Percentiles rank a stretch among this genome's conserved stretches.
Conservation (phyloP, 2,113 vertebrate genomes). For the Sapajus apella region DNA sequence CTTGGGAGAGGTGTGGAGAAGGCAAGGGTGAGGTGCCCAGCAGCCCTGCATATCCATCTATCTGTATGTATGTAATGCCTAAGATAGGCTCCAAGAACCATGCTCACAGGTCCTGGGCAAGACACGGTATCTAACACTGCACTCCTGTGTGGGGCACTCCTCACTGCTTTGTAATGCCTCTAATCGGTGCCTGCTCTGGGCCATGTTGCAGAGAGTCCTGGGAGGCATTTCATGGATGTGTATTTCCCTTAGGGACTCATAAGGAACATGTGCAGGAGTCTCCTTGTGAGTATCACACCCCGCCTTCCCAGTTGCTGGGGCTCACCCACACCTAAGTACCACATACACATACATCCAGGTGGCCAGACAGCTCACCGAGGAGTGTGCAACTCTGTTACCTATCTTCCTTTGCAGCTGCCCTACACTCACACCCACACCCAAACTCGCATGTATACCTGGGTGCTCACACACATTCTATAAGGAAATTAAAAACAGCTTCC, state of each 20-base stretch:
- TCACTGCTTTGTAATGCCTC: neutral
- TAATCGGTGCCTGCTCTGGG: neutral
- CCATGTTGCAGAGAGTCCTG: neutral
- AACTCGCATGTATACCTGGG: no score
- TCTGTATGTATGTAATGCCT: neutral
- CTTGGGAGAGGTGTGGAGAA: neutral
- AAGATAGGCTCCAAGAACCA: neutral
- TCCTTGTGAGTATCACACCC: no score
- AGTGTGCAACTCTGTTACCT: neutral
- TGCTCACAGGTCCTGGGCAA: neutral
- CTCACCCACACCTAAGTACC: neutral
- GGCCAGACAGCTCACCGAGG: neutral
- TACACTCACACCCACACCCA: no score
- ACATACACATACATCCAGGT: neutral
- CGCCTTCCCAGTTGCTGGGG: no score
- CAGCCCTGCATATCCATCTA: no score
- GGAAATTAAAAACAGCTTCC: neutral
- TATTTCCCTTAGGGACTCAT: neutral
- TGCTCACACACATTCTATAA: neutral
- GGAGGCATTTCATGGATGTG: no score
- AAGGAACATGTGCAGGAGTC: neutral
- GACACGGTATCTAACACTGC: neutral
- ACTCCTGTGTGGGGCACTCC: neutral
- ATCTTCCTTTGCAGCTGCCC: neutral
- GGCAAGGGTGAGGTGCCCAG: neutral